A percentile compares a stretch with the other conserved stretches of the same genome.
Evolutionary conservation across 2,888 invertebrate species (phyloP).

Genomic region (Encarsia formosa): DNA sequence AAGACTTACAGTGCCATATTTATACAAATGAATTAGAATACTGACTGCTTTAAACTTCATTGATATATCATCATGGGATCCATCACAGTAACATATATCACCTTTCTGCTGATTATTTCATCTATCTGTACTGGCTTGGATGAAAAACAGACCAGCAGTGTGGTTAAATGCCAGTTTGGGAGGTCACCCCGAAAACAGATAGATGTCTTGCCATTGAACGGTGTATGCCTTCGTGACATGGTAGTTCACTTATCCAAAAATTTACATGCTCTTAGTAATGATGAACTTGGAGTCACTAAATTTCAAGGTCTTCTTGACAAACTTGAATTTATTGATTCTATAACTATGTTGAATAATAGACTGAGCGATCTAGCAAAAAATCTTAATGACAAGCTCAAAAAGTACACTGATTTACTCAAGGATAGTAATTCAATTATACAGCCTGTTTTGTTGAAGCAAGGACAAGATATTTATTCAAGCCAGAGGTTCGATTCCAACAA

Average conservation of each 20-base stretch:
- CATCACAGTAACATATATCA: background rate
- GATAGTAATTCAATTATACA: slow-evolving; percentile 39
- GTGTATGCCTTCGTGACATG: slow-evolving; percentile 46
- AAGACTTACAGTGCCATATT: slow-evolving; percentile 1
- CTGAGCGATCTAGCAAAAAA: slow-evolving; percentile 39
- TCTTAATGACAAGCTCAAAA: slow-evolving; percentile 39
- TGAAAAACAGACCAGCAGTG: slow-evolving; percentile 17
- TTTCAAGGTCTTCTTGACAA: slow-evolving; percentile 44
- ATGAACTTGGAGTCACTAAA: slow-evolving; percentile 43
- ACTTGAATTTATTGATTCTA: slow-evolving; percentile 39
- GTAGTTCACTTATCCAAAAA: slow-evolving; percentile 40
- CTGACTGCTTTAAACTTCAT: background rate
- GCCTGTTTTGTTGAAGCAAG: slow-evolving; percentile 35
- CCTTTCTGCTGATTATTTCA: slow-evolving; percentile 3
- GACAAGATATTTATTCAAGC: slow-evolving; percentile 30
- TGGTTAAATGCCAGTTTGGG: slow-evolving; percentile 40
- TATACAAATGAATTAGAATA: slow-evolving; percentile 8
- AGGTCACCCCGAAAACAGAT: slow-evolving; percentile 44
- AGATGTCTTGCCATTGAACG: slow-evolving; percentile 42
- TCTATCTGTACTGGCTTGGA: slow-evolving; percentile 15
- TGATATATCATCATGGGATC: slow-evolving; percentile 8
- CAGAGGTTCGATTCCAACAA: slow-evolving; percentile 28
- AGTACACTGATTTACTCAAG: slow-evolving; percentile 37
- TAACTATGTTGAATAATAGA: slow-evolving; percentile 33
- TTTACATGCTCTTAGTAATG: slow-evolving; percentile 36